Evolutionary conservation across 2,113 vertebrate genomes (phyloP), one percentile per base, ranked within the genome.

Genomic region (Chionis minor): DNA sequence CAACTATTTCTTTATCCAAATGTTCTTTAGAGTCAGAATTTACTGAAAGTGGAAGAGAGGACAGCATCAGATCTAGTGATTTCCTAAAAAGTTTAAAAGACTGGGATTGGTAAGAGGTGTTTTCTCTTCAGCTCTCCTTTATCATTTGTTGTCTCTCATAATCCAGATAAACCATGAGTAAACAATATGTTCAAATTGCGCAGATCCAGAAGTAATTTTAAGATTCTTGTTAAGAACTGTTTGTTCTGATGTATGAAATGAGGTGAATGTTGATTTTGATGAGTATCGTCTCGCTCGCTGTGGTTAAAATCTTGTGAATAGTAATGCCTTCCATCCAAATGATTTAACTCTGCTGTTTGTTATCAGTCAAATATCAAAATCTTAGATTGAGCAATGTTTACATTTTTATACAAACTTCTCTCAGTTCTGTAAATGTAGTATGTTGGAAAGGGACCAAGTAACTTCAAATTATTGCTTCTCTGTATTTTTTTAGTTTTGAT

Each of bases 101-200:
- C 28, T 79, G 86, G 82, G 72, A 90, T 77, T 75, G 98, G 98
- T 98, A 98, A 97, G 96, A 90, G 14, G 6, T 42, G 24, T 55
- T 92, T 94, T 35, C 17, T 56, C 12, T 55, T 72, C 70, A 56
- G 8, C 35, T 88, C 14, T 65, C 6, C 5, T 49, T 67, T 72
- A 26, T 45, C 13, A 4, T 42, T 73, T 77, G 30, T 81, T 72
- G 35, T 65, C 27, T 58, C 22, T 72, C 23, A 26, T 38, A 45
- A 79, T 71, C 35, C 33, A 78, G 14, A 49, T 66, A 77, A 95
- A 65, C 3, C 4, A 8, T 22, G 9, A 71, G 5, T 78, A 84
- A 67, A 44, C 33, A 69, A 26, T 47, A 24, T 0, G 2, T 87
- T 85, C 6, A 3, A 9, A 52, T 30, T 38, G 13, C 13, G 10